These are phyloP conservation scores for Aleiodes testaceus DNA, from an alignment of 2,888 invertebrate species.

Conservation along the genomic window DNA sequence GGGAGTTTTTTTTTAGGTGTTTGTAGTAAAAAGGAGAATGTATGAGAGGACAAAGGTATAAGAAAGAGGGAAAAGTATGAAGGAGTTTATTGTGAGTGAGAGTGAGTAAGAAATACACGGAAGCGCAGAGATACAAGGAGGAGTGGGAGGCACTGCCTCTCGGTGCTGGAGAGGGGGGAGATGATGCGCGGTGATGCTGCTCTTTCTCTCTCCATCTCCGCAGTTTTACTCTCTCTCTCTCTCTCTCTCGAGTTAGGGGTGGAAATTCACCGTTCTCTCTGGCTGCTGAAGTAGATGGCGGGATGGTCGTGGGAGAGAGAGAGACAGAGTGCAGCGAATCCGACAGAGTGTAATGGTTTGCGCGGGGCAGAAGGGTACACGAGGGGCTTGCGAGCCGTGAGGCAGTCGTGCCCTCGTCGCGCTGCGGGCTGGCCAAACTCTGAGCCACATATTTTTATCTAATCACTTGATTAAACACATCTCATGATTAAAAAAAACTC, in stretches of 20 bases:
- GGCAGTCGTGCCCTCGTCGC: conserved; percentile 67
- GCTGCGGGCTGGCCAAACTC: conserved; percentile 59
- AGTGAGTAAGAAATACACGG: conserved; percentile 21
- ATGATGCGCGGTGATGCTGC: conserved; percentile 44
- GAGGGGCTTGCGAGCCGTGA: conserved; percentile 53
- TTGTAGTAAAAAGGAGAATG: conserved; percentile 18
- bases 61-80: conserved; percentile 17
- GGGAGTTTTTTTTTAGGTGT: background rate
- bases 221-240: background rate
- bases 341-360: conserved; percentile 21
- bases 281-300: conserved; percentile 29
- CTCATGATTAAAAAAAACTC: background rate
- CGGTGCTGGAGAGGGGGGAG: conserved; percentile 34
- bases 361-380: conserved; percentile 52
- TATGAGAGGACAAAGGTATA: conserved; percentile 25
- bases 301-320: conserved; percentile 41
- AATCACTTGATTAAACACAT: background rate
- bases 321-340: conserved; percentile 42
- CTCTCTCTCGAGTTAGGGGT: conserved; percentile 12
- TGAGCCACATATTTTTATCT: background rate
- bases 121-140: conserved; percentile 8
- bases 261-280: conserved; percentile 5
- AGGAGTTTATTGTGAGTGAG: conserved; percentile 23
- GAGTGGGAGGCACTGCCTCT: background rate
- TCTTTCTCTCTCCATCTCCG: conserved; percentile 12